These are phyloP conservation scores for Cyphomyrus discorhynchus DNA, from an alignment of 2,113 vertebrate genomes.

Conservation along the genomic window DNA sequence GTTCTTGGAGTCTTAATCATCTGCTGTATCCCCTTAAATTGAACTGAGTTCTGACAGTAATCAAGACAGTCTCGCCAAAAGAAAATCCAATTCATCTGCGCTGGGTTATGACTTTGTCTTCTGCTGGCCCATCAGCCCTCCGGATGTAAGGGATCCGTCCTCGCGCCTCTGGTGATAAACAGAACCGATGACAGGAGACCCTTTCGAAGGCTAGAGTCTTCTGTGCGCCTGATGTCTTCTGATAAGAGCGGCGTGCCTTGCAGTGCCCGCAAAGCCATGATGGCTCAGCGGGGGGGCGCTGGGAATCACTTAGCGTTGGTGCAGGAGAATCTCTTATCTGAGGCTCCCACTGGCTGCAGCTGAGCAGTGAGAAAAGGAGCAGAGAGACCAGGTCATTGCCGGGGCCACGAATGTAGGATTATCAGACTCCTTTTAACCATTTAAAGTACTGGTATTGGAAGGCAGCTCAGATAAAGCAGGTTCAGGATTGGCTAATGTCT, in stretches of 20 bases:
- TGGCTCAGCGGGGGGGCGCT: not conserved
- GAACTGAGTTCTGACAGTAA: constrained; percentile 4
- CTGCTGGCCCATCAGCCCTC: not conserved
- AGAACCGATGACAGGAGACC: not conserved
- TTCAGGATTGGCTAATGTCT: not conserved
- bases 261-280: not conserved
- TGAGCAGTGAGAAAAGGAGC: not conserved
- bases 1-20: not conserved
- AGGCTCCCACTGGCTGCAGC: not conserved
- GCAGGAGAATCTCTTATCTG: constrained; percentile 4
- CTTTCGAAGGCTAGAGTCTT: too few relatives aligned
- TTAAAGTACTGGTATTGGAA: not conserved
- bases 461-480: not conserved
- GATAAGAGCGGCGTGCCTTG: not conserved
- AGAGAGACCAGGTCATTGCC: not conserved
- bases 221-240: not conserved
- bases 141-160: not conserved
- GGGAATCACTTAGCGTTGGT: not conserved
- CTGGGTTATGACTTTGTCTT: constrained; percentile 1
- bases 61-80: not conserved
- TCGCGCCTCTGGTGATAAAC: not conserved
- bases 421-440: not conserved
- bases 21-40: constrained; percentile 1
- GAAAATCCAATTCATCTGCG: not conserved
- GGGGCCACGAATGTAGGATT: not conserved